Percentiles rank a stretch among this genome's conserved stretches.
phyloP scores from a whole-genome alignment of 1,140 invertebrate genomes.

The Drosophila punjabiensis region DNA sequence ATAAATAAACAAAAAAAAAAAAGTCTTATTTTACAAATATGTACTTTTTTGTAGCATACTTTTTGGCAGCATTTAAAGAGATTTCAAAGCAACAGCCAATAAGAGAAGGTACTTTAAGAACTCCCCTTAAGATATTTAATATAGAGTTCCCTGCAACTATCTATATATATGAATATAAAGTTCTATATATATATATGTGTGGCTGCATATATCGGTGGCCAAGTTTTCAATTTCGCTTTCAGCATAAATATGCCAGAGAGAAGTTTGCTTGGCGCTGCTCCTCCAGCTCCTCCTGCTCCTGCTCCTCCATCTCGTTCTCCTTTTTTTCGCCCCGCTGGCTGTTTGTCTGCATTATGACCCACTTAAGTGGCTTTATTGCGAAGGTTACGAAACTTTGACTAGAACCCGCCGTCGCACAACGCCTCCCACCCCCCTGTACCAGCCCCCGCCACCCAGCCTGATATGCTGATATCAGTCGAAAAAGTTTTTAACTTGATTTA shows the following conservation, averaged over 20 bases:
- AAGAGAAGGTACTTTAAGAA: neutral
- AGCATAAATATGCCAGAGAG: slow-evolving; percentile 74
- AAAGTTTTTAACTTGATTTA: slow-evolving; percentile 83
- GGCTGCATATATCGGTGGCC: slow-evolving; percentile 62
- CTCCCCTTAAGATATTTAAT: neutral
- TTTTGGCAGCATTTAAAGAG: neutral
- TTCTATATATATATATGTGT: neutral
- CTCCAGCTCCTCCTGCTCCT: slow-evolving; percentile 14
- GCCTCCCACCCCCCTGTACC: neutral
- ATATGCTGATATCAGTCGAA: slow-evolving; percentile 47
- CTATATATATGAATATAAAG: slow-evolving; percentile 18
- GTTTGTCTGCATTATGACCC: slow-evolving; percentile 77
- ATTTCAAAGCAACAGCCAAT: neutral
- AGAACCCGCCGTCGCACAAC: slow-evolving; percentile 2
- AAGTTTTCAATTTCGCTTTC: slow-evolving; percentile 83
- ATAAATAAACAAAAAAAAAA: no score
- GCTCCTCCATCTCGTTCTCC: neutral
- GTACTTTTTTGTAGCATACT: neutral
- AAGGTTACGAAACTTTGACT: slow-evolving; percentile 78
- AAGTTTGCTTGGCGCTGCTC: slow-evolving; percentile 45
- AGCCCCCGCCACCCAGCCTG: neutral
- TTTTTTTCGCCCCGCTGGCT: slow-evolving; percentile 37
- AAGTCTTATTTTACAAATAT: no score
- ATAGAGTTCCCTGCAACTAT: neutral
- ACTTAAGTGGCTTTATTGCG: slow-evolving; percentile 84